A percentile compares a stretch with the other conserved stretches of the same genome.
Conservation (phyloP, 2,888 invertebrate species). For the Mythimna ferrago region DNA sequence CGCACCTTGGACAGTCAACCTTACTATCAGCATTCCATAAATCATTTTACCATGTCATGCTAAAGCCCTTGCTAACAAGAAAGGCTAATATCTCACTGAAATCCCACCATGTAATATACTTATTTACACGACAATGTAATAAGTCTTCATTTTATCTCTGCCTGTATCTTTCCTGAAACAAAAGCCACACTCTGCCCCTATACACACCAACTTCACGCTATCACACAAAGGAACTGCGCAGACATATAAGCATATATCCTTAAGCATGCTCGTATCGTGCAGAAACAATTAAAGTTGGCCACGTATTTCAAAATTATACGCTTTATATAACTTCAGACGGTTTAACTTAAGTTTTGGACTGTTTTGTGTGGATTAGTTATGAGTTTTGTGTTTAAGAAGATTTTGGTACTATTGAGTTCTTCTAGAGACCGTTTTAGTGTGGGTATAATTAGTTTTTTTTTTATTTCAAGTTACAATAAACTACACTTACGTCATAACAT, state of each 20-base stretch:
- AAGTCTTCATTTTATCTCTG: slow-evolving; percentile 1
- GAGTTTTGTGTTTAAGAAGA: slow-evolving; percentile 14
- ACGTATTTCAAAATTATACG: slow-evolving; percentile 72
- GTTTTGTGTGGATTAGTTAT: slow-evolving; percentile 31
- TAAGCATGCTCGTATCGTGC: slow-evolving; percentile 15
- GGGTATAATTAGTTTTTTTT: too few relatives aligned
- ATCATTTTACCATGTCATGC: neutral
- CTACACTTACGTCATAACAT: too few relatives aligned
- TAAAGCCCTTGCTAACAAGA: neutral
- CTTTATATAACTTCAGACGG: slow-evolving; percentile 69
- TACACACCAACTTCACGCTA: slow-evolving; percentile 37
- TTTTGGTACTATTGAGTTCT: neutral
- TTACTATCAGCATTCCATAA: too few relatives aligned
- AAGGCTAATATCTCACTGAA: neutral
- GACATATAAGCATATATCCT: slow-evolving; percentile 25
- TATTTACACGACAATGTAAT: neutral
- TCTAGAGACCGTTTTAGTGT: too few relatives aligned
- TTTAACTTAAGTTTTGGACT: slow-evolving; percentile 66
- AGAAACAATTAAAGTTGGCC: slow-evolving; percentile 69
- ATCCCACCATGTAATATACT: neutral
- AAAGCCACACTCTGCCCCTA: slow-evolving; percentile 13
- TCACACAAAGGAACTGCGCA: slow-evolving; percentile 19
- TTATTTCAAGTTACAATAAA: too few relatives aligned
- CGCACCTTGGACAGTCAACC: neutral
- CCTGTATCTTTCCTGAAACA: neutral